phyloP scores from a whole-genome alignment of 2,113 vertebrate species.

The Crotalus viridis region DNA sequence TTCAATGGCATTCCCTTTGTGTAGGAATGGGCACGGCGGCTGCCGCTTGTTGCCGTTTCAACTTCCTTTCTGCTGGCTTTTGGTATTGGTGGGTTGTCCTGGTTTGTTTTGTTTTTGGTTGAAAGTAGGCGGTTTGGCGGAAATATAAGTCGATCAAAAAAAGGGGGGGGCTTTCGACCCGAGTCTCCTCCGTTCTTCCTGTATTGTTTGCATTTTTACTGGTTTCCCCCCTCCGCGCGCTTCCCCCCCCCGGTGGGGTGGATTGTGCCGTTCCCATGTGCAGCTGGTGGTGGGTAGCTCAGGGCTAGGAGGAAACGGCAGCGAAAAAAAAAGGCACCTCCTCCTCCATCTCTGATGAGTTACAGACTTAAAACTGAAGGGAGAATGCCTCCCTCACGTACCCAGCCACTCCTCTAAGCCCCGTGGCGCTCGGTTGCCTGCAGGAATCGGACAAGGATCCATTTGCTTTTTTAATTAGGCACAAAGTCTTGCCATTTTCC shows the following conservation, averaged over 20 bases:
- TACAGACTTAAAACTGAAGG: constrained; percentile 5
- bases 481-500: constrained; percentile 29
- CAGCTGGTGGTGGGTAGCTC: constrained; percentile 13
- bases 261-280: not conserved
- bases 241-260: not conserved
- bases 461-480: not conserved
- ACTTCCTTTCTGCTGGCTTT: not conserved
- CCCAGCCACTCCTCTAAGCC: not conserved
- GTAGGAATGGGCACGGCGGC: not conserved
- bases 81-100: not conserved
- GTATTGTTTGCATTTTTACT: not conserved
- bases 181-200: not conserved
- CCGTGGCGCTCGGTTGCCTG: not conserved
- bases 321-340: not conserved
- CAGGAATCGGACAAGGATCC: not conserved
- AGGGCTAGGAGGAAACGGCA: constrained; percentile 1
- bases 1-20: constrained; percentile 8
- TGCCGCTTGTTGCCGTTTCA: constrained; percentile 1
- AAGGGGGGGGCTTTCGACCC: not conserved
- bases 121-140: not conserved
- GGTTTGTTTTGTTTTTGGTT: not conserved
- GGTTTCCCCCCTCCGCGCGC: not conserved
- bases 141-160: not conserved
- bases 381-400: constrained; percentile 4
- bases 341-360: constrained; percentile 11